phyloP scores from a whole-genome alignment of 2,113 vertebrate species.

The Rafetus swinhoei region DNA sequence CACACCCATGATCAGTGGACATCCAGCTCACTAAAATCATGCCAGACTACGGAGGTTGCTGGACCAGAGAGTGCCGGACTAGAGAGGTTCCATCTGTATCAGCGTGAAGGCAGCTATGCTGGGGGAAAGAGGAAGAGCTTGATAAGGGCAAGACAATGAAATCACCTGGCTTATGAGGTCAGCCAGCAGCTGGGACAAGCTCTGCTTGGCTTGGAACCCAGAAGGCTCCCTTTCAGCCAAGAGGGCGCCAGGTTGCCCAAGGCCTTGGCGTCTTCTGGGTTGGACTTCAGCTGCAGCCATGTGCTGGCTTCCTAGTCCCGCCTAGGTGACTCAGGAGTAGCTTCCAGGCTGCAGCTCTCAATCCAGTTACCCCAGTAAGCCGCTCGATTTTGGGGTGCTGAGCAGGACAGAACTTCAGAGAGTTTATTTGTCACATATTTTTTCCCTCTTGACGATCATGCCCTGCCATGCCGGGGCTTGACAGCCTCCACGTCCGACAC shows the following conservation, averaged over 20 bases:
- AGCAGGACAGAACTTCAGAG: not conserved
- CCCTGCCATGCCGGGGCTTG: not conserved
- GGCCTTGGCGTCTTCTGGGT: not conserved
- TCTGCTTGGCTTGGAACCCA: not conserved
- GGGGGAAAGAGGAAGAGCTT: not conserved
- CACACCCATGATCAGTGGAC: no score
- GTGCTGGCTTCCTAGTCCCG: rapidly evolving
- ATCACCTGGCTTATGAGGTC: not conserved
- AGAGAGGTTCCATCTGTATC: no score
- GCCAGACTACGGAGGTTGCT: no score
- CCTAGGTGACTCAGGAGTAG: not conserved
- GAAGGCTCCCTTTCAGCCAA: not conserved
- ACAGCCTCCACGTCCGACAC: not conserved
- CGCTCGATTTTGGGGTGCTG: not conserved
- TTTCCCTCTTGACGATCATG: not conserved
- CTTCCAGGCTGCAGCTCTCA: not conserved
- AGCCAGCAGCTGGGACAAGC: rapidly evolving
- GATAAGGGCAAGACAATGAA: not conserved
- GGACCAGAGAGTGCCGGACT: no score
- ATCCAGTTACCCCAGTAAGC: not conserved
- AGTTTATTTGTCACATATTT: not conserved
- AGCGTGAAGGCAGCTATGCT: not conserved
- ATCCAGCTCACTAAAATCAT: no score
- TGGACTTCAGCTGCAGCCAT: not conserved
- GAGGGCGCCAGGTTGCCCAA: not conserved